Percentiles rank a stretch among this genome's conserved stretches.
Conservation (phyloP, 2,888 invertebrate species). For the Lysandra coridon region DNA sequence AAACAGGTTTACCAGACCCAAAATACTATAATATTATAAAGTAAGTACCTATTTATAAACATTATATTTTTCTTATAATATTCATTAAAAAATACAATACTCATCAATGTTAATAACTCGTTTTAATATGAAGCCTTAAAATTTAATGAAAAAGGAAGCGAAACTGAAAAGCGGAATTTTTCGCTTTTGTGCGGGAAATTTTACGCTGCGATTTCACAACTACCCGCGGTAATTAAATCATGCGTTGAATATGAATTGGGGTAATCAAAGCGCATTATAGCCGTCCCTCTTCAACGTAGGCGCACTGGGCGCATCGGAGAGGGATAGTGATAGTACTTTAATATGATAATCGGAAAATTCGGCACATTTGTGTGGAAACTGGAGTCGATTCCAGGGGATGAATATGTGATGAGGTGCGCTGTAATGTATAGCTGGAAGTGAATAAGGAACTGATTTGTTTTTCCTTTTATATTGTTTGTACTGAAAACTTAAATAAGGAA, state of each 20-base stretch:
- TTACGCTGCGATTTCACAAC: conserved; percentile 25
- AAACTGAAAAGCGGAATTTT: conserved; percentile 14
- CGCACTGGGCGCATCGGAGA: conserved; percentile 38
- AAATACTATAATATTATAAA: too few species aligned
- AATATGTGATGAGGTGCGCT: conserved; percentile 64
- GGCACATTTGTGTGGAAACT: conserved; percentile 58
- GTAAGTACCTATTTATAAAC: too few species aligned
- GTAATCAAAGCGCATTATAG: conserved; percentile 40
- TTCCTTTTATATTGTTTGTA: conserved; percentile 23
- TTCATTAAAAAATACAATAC: not conserved
- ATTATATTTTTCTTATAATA: too few species aligned
- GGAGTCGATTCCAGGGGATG: conserved; percentile 56
- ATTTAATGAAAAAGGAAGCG: conserved; percentile 8
- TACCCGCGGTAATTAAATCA: conserved; percentile 39
- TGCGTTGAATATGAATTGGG: conserved; percentile 41
- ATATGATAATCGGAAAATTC: conserved; percentile 73
- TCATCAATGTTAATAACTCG: not conserved
- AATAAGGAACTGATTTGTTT: conserved; percentile 41
- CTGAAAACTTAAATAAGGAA: not conserved
- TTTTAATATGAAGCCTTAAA: conserved; percentile 10
- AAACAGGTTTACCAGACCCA: not conserved
- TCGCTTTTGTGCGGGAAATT: conserved; percentile 13
- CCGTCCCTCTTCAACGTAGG: conserved; percentile 37
- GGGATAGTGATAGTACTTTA: conserved; percentile 58
- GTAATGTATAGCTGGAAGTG: conserved; percentile 55